These are phyloP conservation scores for Sitobion miscanthi DNA, from an alignment of 1,140 invertebrate species.

Conservation along the genomic window DNA sequence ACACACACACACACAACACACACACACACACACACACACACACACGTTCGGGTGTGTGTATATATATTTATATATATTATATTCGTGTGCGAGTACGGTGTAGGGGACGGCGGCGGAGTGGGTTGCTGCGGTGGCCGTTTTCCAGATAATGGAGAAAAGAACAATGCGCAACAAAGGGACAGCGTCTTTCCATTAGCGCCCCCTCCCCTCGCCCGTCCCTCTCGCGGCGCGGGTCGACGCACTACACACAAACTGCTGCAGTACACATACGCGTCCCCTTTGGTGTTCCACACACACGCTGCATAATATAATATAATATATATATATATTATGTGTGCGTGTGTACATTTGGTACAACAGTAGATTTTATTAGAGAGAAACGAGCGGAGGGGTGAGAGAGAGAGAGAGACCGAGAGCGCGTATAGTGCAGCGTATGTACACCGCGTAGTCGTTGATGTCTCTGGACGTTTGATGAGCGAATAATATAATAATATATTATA, in stretches of 20 bases:
- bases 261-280: neutral
- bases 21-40: neutral
- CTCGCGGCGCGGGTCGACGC: neutral
- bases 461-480: constrained; percentile 23
- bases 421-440: neutral
- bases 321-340: neutral
- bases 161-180: constrained; percentile 55
- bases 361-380: constrained; percentile 44
- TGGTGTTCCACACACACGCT: neutral
- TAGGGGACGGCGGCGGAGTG: neutral
- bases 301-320: neutral
- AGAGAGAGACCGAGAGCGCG: neutral
- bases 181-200: constrained; percentile 50
- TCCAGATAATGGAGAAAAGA: constrained; percentile 51
- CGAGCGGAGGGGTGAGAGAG: neutral
- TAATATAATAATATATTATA: neutral
- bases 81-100: neutral
- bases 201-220: neutral
- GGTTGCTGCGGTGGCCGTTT: constrained; percentile 15
- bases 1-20: no score
- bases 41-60: neutral
- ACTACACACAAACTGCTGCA: neutral
- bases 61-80: neutral
- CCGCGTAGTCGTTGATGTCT: neutral
- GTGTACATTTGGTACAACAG: neutral